These are phyloP conservation scores for Coluber constrictor DNA, from an alignment of 2,797 vertebrate genomes.

Conservation along the genomic window DNA sequence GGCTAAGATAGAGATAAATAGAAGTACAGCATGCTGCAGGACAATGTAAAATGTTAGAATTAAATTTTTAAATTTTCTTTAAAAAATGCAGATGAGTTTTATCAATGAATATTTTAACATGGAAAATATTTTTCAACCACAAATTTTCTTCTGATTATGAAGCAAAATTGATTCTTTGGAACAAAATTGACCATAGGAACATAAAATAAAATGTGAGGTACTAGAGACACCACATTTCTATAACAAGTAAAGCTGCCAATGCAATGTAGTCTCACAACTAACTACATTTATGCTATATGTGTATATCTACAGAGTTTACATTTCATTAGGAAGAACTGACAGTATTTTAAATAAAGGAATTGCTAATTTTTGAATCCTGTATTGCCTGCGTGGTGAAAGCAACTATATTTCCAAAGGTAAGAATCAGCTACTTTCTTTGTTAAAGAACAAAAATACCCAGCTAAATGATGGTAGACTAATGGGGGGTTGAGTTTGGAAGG, in stretches of 20 bases:
- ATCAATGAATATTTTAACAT: neutral
- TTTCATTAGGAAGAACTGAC: constrained; percentile 9
- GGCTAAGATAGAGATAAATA: neutral
- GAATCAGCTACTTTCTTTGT: neutral
- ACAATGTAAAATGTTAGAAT: neutral
- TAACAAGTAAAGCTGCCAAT: constrained; percentile 18
- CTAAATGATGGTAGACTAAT: constrained; percentile 10
- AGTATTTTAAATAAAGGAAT: constrained; percentile 18
- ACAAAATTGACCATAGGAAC: neutral
- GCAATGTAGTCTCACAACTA: constrained; percentile 21
- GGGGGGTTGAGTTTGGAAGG: constrained; percentile 3
- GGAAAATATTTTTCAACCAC: neutral
- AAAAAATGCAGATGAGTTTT: neutral
- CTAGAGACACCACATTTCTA: constrained; percentile 4
- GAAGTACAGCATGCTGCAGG: neutral
- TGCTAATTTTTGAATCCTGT: constrained; percentile 33
- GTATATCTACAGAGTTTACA: constrained; percentile 22
- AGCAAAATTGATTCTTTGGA: constrained; percentile 17
- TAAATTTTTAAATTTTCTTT: neutral
- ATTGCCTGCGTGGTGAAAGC: constrained; percentile 16
- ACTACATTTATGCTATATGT: constrained; percentile 17
- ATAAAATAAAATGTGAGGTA: constrained; percentile 1
- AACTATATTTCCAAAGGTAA: constrained; percentile 23
- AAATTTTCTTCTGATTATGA: constrained; percentile 11
- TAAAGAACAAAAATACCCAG: neutral